A percentile compares a stretch with the other conserved stretches of the same genome.
Conservation (phyloP, 2,113 vertebrate genomes). For the Salminus brasiliensis region DNA sequence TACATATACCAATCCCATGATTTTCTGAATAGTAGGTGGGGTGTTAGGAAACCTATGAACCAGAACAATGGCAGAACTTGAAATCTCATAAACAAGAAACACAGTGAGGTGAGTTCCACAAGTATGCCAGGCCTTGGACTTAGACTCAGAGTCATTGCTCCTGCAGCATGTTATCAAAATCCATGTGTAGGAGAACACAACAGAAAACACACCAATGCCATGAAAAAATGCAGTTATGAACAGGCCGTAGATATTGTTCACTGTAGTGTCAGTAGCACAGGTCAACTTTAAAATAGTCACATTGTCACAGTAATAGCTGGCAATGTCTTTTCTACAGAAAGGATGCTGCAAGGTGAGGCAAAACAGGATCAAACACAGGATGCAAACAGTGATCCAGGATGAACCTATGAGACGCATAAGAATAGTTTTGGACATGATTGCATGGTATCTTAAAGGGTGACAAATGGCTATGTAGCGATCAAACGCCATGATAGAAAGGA, state of each 20-base stretch:
- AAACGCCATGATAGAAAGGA: constrained; percentile 50
- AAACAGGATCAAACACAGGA: constrained; percentile 23
- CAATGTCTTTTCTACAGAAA: constrained; percentile 28
- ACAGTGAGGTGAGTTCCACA: constrained; percentile 47
- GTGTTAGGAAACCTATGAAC: constrained; percentile 13
- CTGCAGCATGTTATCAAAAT: constrained; percentile 46
- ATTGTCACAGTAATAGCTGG: constrained; percentile 43
- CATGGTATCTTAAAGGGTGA: constrained; percentile 45
- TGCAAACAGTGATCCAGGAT: constrained; percentile 35
- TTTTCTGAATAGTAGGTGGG: constrained; percentile 11
- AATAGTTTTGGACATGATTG: constrained; percentile 34
- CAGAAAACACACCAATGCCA: not conserved
- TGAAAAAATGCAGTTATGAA: constrained; percentile 35
- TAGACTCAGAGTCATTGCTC: constrained; percentile 30
- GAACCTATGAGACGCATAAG: constrained; percentile 17
- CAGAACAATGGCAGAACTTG: constrained; percentile 26
- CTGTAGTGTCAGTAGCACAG: constrained; percentile 35
- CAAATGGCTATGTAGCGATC: constrained; percentile 55
- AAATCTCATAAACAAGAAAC: constrained; percentile 45
- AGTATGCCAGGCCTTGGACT: constrained; percentile 42
- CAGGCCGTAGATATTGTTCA: constrained; percentile 50
- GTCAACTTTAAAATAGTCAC: constrained; percentile 18
- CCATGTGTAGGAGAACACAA: constrained; percentile 37
- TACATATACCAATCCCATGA: constrained; percentile 23
- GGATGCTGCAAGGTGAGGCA: constrained; percentile 26